Percentiles rank a stretch among this genome's conserved stretches.
phyloP scores from a whole-genome alignment of 2,113 vertebrate genomes.

The Myodes glareolus region DNA sequence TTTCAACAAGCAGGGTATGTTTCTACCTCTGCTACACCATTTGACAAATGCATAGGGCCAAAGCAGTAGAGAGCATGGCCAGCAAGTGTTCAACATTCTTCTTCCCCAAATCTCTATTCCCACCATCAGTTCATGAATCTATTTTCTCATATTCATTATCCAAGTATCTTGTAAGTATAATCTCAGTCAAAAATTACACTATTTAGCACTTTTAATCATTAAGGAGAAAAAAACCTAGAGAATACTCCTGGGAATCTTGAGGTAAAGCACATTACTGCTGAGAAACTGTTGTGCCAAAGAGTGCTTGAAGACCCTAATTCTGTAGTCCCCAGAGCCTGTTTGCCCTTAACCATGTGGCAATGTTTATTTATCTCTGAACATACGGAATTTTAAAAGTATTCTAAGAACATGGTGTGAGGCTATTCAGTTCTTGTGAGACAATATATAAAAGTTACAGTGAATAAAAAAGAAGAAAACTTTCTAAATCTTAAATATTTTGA shows the following conservation, averaged over 20 bases:
- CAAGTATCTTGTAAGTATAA: neutral
- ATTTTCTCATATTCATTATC: neutral
- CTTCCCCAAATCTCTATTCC: neutral
- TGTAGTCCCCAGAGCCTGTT: neutral
- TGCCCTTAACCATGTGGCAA: neutral
- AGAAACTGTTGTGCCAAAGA: neutral
- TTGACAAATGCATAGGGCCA: neutral
- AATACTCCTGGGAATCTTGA: neutral
- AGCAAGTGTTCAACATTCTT: neutral
- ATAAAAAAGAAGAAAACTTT: neutral
- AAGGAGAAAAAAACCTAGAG: neutral
- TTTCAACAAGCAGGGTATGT: neutral
- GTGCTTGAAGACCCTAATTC: neutral
- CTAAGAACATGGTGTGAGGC: neutral
- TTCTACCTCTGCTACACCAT: neutral
- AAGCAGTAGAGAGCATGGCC: neutral
- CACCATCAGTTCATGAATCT: neutral
- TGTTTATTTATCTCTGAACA: slow-evolving; percentile 41
- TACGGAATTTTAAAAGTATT: neutral
- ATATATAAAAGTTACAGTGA: slow-evolving; percentile 23
- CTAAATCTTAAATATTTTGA: neutral
- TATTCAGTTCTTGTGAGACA: neutral
- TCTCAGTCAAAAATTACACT: neutral
- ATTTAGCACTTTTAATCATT: neutral
- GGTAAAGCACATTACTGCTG: neutral